Evolutionary conservation across 2,113 vertebrate genomes (phyloP).

Genomic region (Choloepus hoffmanni): DNA sequence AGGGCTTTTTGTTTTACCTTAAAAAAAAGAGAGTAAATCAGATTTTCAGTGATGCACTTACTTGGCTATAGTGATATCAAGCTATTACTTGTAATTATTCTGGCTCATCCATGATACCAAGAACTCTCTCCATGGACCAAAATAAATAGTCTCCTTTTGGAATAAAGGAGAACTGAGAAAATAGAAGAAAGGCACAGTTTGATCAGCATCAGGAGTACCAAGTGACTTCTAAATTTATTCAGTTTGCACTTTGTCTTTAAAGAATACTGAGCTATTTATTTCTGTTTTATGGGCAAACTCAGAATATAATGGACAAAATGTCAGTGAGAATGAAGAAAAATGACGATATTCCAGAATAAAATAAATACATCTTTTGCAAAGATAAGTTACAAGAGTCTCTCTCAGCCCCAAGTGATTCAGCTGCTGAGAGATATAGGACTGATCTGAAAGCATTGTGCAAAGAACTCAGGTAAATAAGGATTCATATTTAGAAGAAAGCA

Average conservation of each 20-base stretch:
- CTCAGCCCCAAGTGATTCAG: slow-evolving; percentile 35
- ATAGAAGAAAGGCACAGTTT: slow-evolving; percentile 26
- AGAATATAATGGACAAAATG: slow-evolving; percentile 78
- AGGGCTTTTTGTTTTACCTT: not conserved
- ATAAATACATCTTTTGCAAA: slow-evolving; percentile 75
- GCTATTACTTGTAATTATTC: slow-evolving; percentile 63
- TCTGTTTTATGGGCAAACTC: slow-evolving; percentile 76
- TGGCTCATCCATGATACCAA: not conserved
- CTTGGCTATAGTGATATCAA: slow-evolving; percentile 22
- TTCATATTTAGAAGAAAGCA: slow-evolving; percentile 60
- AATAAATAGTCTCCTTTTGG: slow-evolving; percentile 70
- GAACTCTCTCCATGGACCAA: slow-evolving; percentile 56
- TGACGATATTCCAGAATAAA: slow-evolving; percentile 68
- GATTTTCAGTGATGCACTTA: not conserved
- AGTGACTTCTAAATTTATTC: slow-evolving; percentile 77
- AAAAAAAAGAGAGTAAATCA: slow-evolving; percentile 17
- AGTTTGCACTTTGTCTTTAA: slow-evolving; percentile 69
- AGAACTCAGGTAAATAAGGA: slow-evolving; percentile 55
- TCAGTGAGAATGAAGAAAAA: slow-evolving; percentile 79
- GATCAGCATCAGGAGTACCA: not conserved
- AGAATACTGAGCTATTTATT: slow-evolving; percentile 80
- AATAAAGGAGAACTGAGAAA: slow-evolving; percentile 62
- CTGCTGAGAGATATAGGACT: not conserved
- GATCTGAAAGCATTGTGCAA: slow-evolving; percentile 3
- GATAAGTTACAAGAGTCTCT: slow-evolving; percentile 68